Evolutionary conservation across 2,888 invertebrate genomes (phyloP).

Genomic region (Seira musarum): DNA sequence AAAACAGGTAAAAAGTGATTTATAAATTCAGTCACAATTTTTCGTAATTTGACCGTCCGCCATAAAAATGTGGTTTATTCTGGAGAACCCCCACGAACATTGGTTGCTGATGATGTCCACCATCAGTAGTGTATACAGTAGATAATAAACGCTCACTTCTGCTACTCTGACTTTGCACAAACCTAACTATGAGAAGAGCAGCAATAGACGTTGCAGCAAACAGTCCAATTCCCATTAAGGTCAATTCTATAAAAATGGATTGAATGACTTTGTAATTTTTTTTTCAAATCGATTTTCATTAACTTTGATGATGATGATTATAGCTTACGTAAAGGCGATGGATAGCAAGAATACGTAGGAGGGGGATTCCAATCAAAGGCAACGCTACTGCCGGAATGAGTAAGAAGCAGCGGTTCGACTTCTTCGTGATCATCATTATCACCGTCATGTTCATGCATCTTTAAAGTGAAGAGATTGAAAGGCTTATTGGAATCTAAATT

Average conservation of each 20-base stretch:
- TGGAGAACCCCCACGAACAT: background rate
- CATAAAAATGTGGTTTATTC: background rate
- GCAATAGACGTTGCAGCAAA: background rate
- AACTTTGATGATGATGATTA: background rate
- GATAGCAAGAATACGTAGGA: background rate
- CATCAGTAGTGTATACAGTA: background rate
- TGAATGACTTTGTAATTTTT: background rate
- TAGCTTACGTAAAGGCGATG: slow-evolving; percentile 6
- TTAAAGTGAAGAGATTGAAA: slow-evolving; percentile 28
- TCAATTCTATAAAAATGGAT: slow-evolving; percentile 10
- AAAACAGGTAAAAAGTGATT: no score
- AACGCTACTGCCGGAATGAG: background rate
- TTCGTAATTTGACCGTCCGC: slow-evolving; percentile 6
- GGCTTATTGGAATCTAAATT: slow-evolving; percentile 13
- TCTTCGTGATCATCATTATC: slow-evolving; percentile 14
- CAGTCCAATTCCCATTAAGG: slow-evolving; percentile 35
- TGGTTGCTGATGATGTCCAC: background rate
- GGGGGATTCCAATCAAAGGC: slow-evolving; percentile 1
- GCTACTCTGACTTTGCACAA: background rate
- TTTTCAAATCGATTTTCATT: background rate
- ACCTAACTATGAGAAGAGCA: slow-evolving; percentile 20
- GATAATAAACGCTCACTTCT: background rate
- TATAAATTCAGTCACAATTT: no score
- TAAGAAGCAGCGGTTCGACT: background rate
- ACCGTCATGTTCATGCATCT: slow-evolving; percentile 41